Conservation (phyloP, 2,888 invertebrate genomes). For the Bhutanitis thaidina region DNA sequence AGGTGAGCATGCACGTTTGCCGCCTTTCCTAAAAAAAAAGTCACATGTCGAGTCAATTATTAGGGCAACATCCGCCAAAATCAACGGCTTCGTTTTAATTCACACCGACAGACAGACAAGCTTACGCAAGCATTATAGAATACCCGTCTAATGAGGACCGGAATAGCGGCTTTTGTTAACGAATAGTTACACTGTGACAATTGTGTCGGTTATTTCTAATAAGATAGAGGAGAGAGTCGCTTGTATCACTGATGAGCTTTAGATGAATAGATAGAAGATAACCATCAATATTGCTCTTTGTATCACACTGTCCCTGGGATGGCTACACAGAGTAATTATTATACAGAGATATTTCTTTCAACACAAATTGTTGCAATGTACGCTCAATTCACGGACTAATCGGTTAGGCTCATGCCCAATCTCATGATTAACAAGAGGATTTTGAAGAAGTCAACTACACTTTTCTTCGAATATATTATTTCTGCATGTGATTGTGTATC, state of each 20-base stretch:
- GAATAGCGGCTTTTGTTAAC: not conserved
- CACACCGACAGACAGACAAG: constrained; percentile 13
- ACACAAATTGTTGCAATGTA: too few relatives aligned
- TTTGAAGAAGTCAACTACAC: too few relatives aligned
- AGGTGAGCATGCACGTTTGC: too few relatives aligned
- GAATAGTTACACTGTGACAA: not conserved
- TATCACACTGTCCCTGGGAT: constrained; percentile 5
- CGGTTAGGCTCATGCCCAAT: too few relatives aligned
- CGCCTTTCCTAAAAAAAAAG: too few relatives aligned
- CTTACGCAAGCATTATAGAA: constrained; percentile 1
- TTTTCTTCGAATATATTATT: too few relatives aligned
- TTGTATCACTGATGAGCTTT: not conserved
- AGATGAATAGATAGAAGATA: constrained; percentile 3
- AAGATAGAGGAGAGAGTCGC: not conserved
- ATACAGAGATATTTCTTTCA: too few relatives aligned
- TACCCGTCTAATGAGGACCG: constrained; percentile 6
- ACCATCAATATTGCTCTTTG: constrained; percentile 15
- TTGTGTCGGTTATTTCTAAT: not conserved
- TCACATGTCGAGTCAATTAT: not conserved
- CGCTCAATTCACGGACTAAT: too few relatives aligned
- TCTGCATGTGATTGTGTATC: too few relatives aligned
- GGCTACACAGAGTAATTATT: constrained; percentile 2
- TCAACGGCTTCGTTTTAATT: constrained; percentile 11
- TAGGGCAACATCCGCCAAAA: not conserved
- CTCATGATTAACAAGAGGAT: too few relatives aligned